Evolutionary conservation across 2,797 vertebrate genomes (phyloP), one percentile per base, ranked within the genome.

Genomic region (Naso thynnoides): DNA sequence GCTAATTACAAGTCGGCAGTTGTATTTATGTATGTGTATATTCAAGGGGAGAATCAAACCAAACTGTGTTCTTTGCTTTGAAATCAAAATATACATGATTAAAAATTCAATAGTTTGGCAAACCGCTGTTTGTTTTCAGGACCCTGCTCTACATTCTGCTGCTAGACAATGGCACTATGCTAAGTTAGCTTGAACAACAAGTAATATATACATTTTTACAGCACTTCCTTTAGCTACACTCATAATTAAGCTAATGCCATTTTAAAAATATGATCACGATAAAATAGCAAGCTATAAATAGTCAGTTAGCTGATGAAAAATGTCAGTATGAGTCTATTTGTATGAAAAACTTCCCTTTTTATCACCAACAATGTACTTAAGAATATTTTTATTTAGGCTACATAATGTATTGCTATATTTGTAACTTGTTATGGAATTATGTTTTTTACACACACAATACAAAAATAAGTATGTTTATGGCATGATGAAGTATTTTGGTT

Each of bases 1-100:
- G 60, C 70, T 87, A 87, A 91, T 88, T 87, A 78, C 73, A 45
- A 80, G 73, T 64, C 73, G 41, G 50, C 58, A 8, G 27, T 69
- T 54, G 57, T 72, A 73, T 77, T 90, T 79, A 79, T 84, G 67
- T 66, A 59, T 69, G 18, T n/a, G 15, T 54, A 66, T 83, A 63
- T 80, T 85, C 55, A 67, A 59, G 41, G 53, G 47, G 29, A 58
- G 45, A 76, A 64, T 84, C 70, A 59, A 58, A 72, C 18, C 27
- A 48, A 61, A 80, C 31, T 33, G 58, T 63, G 53, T 50, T 74
- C 19, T 70, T 58, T 62, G 47, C 47, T 62, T 47, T 70, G 23
- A 81, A 70, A 71, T 49, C 27, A 45, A 67, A 65, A 70, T 27
- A 54, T 4, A 33, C n/a, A 47, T 48, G 14, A 70, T 53, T 73